Base-by-base conservation (phyloP, 2,888 invertebrate species). In the Isoperla grammatica region DNA sequence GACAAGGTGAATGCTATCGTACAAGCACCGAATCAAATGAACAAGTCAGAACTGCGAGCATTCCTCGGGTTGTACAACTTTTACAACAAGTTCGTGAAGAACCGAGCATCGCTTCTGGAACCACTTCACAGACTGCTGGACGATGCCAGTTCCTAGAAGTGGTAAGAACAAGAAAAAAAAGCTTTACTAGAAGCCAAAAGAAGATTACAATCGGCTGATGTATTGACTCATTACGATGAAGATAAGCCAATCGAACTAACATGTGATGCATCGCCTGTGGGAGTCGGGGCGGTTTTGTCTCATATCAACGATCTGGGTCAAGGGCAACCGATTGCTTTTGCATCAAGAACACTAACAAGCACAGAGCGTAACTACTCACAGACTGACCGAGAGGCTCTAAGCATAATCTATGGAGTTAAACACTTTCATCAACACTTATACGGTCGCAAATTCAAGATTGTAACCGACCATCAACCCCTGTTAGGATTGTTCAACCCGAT, bases 361-460 rank as follows among this genome's bases (percentile, higher is more conserved):
- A 65, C 65, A 3, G 64, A 72, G 22, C 64, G 54, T 45, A 65
- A 66, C n/a, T 69, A 71, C 63, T 72, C 67, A 1, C 69, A 70
- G 45, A 59, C 68, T 13, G 67, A 70, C 39, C 61, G 66, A 8
- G 69, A 71, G 65, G 72, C 71, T 2, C 64, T 73, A 8, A 69
- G 70, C 12, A 66, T 74, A 2, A 64, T 74, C n/a, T 75, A 68
- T 61, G 73, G 71, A 1, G 68, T 74, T 1, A 67, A 69, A 23
- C 71, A 71, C 65, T 76, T 75, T 66, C 70, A 73, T 55, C 66
- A 71, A 20, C 76, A 72, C 63, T 48, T 76, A 2, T 73, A 68
- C 64, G 76, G 75, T 5, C n/a, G 63, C 12, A 39, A 60, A 23
- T 67, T 68, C 48, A 54, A 13, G 6, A 20, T 68, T 35, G 20